A percentile compares a stretch with the other conserved stretches of the same genome.
phyloP scores from a whole-genome alignment of 2,113 vertebrate species.

The Gymnobelideus leadbeateri region DNA sequence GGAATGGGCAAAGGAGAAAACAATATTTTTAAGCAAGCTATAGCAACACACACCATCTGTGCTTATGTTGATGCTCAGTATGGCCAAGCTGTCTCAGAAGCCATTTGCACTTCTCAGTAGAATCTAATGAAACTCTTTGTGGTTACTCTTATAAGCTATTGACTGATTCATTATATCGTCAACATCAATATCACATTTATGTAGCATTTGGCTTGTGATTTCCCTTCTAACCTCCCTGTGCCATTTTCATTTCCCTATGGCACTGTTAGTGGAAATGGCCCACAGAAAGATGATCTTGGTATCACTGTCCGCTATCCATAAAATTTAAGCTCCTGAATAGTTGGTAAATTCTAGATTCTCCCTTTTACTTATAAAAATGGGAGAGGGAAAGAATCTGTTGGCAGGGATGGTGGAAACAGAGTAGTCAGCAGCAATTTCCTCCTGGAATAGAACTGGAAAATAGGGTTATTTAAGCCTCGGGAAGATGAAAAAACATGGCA shows the following conservation, averaged over 20 bases:
- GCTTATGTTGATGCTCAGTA: not conserved
- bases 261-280: not conserved
- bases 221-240: not conserved
- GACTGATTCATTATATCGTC: not conserved
- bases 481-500: not conserved
- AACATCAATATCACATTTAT: not conserved
- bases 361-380: not conserved
- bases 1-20: conserved; percentile 11
- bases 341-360: conserved; percentile 6
- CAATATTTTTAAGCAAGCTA: not conserved
- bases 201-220: not conserved
- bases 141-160: not conserved
- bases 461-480: not conserved
- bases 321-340: conserved; percentile 5
- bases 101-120: not conserved
- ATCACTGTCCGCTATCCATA: not conserved
- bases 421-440: not conserved
- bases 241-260: not conserved
- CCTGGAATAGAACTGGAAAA: not conserved
- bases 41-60: not conserved
- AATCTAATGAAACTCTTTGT: not conserved
- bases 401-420: not conserved
- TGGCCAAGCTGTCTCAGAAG: not conserved
- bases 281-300: not conserved
- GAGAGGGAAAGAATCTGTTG: conserved; percentile 12